Evolutionary conservation across 2,113 vertebrate genomes (phyloP).

Genomic region (Odocoileus hemionus): DNA sequence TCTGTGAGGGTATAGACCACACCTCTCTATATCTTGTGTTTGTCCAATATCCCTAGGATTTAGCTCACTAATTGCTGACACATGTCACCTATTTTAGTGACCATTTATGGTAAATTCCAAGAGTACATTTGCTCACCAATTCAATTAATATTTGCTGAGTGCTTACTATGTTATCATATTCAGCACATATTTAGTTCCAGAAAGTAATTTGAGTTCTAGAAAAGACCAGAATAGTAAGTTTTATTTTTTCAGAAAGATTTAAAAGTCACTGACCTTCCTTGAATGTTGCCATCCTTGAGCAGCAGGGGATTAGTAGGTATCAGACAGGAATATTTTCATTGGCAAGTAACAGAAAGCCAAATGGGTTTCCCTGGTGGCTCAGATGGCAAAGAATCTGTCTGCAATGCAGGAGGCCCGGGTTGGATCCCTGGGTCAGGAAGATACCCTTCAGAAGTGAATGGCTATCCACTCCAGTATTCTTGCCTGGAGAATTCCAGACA

Average conservation of each 20-base stretch:
- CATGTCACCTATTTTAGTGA: neutral
- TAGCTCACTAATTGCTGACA: neutral
- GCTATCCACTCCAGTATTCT: neutral
- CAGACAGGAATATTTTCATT: neutral
- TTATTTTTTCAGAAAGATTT: neutral
- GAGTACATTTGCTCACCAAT: neutral
- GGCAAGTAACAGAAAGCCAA: neutral
- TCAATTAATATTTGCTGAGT: neutral
- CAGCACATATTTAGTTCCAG: neutral
- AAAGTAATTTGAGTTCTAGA: neutral
- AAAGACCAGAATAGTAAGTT: neutral
- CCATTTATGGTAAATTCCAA: neutral
- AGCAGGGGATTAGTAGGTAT: neutral
- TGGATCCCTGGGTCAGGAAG: neutral
- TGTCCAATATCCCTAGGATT: fast-evolving
- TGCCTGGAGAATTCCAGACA: neutral
- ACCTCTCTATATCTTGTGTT: neutral
- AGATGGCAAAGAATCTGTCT: neutral
- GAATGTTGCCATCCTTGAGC: neutral
- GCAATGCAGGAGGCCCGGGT: fast-evolving
- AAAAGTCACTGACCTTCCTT: neutral
- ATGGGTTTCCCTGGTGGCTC: neutral
- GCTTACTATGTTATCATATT: neutral
- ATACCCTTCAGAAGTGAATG: neutral
- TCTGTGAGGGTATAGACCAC: neutral